Evolutionary conservation across 2,888 invertebrate genomes (phyloP), one percentile per base, ranked within the genome.

Genomic region (Epinotia brunnichana): DNA sequence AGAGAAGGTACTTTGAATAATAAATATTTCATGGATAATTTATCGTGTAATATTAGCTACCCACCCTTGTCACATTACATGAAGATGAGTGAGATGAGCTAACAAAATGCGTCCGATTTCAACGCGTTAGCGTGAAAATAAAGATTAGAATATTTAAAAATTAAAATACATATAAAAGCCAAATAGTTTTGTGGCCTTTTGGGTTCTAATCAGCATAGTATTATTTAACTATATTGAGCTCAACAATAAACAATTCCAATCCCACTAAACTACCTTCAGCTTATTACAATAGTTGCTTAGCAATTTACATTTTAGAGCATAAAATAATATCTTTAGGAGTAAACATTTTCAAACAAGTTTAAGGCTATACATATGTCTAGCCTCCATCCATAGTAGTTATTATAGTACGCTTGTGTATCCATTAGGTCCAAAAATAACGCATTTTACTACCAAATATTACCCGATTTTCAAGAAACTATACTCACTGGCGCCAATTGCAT

Each of bases 221-320:
- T 13, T 35, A 11, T 15, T 60, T 59, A 19, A 44, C 15, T 44
- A 15, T 51, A 21, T 59, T 19, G 15, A 48, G 11, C n/a, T 44
- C n/a, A 48, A 70, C 29, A 35, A 63, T 39, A 63, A 62, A 41
- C 15, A 21, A 44, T 63, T 57, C 17, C 53, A 69, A 69, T 24
- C 44, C 62, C 62, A 67, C 48, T 19, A 62, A 57, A 51, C 48
- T 64, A 70, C 44, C n/a, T 15, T 63, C 48, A 9, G 44, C 53
- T 29, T 48, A 54, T 19, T 62, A 21, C 13, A 29, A 39, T 51
- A 44, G 13, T 39, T 59, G 48, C 48, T 48, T 39, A 48, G 17
- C 57, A 63, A 51, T 39, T 44, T 19, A 51, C 9, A 41, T 35
- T 35, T 35, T 35, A 9, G 13, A 13, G 41, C 41, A 41, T 7